Evolutionary conservation across 1,140 invertebrate species (phyloP).

Genomic region (Ladona fulva): DNA sequence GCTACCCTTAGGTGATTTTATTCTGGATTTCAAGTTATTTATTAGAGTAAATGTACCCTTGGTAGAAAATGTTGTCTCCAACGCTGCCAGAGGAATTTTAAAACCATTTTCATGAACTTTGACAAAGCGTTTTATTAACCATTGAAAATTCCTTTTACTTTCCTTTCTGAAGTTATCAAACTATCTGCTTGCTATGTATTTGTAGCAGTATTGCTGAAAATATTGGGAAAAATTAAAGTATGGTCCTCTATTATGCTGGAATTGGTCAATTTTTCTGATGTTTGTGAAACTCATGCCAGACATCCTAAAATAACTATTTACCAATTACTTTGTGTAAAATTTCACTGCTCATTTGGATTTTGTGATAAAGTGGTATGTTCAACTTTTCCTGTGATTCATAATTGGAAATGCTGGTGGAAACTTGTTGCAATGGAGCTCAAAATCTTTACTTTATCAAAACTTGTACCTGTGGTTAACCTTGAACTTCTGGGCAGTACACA

Average conservation of each 20-base stretch:
- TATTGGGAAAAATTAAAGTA: background rate
- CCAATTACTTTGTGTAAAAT: background rate
- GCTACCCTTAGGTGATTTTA: background rate
- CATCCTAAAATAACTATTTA: background rate
- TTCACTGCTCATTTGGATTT: background rate
- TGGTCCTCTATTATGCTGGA: background rate
- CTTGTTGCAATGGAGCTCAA: background rate
- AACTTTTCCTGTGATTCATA: background rate
- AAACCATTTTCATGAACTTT: background rate
- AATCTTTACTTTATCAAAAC: background rate
- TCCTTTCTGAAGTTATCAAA: background rate
- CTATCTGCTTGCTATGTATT: background rate
- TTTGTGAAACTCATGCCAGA: background rate
- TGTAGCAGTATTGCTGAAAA: background rate
- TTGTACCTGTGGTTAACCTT: conserved; percentile 1
- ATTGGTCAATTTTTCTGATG: background rate
- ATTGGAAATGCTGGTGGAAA: background rate
- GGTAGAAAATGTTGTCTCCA: background rate
- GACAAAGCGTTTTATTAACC: background rate
- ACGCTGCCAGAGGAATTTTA: background rate
- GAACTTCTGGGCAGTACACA: conserved; percentile 1
- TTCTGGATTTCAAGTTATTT: background rate
- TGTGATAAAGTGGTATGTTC: background rate
- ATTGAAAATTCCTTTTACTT: background rate
- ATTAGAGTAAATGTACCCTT: background rate